Evolutionary conservation across 2,888 invertebrate species (phyloP).

Genomic region (Psylliodes chrysocephalus): DNA sequence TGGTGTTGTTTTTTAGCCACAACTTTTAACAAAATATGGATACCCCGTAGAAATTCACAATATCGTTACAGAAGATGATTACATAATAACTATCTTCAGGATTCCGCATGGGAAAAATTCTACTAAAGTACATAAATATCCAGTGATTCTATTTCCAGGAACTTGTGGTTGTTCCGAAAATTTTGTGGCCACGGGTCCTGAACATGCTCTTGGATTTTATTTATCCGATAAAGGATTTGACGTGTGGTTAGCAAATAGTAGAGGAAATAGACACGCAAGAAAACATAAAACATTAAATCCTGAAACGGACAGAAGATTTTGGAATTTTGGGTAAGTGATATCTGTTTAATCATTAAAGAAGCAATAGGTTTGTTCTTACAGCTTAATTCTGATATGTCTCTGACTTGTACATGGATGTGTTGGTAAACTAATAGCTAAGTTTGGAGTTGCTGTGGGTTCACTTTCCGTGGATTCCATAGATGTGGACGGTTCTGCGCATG

Average conservation of each 20-base stretch:
- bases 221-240: conserved; percentile 49
- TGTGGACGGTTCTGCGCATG: too few relatives aligned
- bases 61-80: conserved; percentile 79
- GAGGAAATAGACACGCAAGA: conserved; percentile 68
- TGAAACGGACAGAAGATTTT: conserved; percentile 25
- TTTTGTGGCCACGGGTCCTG: conserved; percentile 69
- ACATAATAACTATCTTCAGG: conserved; percentile 78
- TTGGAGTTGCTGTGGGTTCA: too few relatives aligned
- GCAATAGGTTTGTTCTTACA: too few relatives aligned
- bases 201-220: conserved; percentile 40
- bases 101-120: conserved; percentile 67
- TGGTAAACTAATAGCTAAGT: too few relatives aligned
- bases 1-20: conserved; percentile 61
- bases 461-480: too few relatives aligned
- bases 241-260: conserved; percentile 62
- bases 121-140: conserved; percentile 23
- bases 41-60: conserved; percentile 73
- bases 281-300: conserved; percentile 59
- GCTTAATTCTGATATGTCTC: too few relatives aligned
- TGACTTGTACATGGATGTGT: too few relatives aligned
- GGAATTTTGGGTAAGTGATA: conserved; percentile 34
- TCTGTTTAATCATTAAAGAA: too few relatives aligned
- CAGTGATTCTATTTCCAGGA: conserved; percentile 63
- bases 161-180: conserved; percentile 78
- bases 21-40: conserved; percentile 66